Evolutionary conservation across 2,888 invertebrate species (phyloP).

Genomic region (Trissolcus brochymenae): DNA sequence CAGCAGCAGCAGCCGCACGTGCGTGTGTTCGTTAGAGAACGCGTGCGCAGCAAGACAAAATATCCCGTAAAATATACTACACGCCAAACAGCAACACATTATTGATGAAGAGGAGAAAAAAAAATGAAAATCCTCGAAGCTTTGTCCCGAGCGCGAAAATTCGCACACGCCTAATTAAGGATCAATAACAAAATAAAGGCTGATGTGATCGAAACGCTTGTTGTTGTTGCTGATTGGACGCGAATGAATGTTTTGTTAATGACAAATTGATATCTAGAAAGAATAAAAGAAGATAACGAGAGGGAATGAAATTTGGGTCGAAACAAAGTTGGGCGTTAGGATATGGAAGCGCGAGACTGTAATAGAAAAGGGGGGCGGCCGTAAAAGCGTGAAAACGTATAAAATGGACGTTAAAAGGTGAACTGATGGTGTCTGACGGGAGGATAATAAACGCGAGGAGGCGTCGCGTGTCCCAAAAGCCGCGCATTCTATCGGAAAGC

Average conservation of each 20-base stretch:
- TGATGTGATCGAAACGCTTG: too few species aligned
- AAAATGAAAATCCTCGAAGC: conserved; percentile 3
- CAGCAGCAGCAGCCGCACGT: conserved; percentile 34
- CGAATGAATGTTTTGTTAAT: background rate
- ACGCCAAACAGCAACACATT: conserved; percentile 37
- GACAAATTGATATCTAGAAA: background rate
- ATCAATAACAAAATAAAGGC: too few species aligned
- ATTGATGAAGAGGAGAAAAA: conserved; percentile 47
- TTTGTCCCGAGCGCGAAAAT: background rate
- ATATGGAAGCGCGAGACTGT: background rate
- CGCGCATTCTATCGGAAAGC: conserved; percentile 75
- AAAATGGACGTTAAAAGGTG: conserved; percentile 26
- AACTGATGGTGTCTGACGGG: background rate
- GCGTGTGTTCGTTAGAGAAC: conserved; percentile 35
- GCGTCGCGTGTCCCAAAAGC: conserved; percentile 60
- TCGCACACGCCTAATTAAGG: background rate
- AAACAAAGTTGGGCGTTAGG: background rate
- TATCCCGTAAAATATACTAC: conserved; percentile 25
- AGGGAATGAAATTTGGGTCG: background rate
- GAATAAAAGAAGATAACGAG: background rate
- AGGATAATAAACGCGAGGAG: background rate
- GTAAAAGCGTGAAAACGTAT: background rate
- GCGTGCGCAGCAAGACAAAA: conserved; percentile 46
- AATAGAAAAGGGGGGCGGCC: background rate
- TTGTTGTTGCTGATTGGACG: too few species aligned